Conservation (phyloP, 2,797 vertebrate species). For the Tachyglossus aculeatus region DNA sequence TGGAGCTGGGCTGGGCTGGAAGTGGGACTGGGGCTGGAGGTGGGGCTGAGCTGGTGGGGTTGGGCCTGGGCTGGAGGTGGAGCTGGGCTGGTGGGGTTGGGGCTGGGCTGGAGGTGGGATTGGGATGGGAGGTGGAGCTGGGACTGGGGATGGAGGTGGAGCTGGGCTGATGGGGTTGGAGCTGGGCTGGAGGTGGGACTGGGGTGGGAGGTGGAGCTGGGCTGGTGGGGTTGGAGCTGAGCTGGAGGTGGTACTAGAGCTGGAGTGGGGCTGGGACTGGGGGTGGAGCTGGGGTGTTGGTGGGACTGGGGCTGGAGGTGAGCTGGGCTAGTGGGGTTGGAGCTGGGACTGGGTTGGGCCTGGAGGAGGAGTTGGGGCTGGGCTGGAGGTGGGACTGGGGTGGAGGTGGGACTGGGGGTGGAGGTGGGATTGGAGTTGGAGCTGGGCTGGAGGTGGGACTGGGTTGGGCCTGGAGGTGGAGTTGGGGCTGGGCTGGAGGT, state of each 20-base stretch:
- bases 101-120: background rate
- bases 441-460: background rate
- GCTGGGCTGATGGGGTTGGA: background rate
- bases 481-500: background rate
- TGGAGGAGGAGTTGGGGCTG: background rate
- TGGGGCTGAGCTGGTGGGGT: background rate
- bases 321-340: background rate
- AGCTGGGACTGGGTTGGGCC: background rate
- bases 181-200: background rate
- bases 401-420: background rate
- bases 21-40: constrained; percentile 16
- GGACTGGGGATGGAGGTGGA: background rate
- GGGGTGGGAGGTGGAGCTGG: background rate
- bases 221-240: background rate
- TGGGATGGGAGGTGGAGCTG: background rate
- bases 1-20: constrained; percentile 17
- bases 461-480: background rate
- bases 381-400: background rate
- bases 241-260: background rate
- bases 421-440: background rate
- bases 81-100: background rate
- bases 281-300: no score
- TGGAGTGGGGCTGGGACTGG: background rate
- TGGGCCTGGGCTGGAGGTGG: background rate
- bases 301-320: background rate